Percentiles rank a stretch among this genome's conserved stretches.
phyloP scores from a whole-genome alignment of 2,888 invertebrate genomes.

The Aricia artaxerxes region DNA sequence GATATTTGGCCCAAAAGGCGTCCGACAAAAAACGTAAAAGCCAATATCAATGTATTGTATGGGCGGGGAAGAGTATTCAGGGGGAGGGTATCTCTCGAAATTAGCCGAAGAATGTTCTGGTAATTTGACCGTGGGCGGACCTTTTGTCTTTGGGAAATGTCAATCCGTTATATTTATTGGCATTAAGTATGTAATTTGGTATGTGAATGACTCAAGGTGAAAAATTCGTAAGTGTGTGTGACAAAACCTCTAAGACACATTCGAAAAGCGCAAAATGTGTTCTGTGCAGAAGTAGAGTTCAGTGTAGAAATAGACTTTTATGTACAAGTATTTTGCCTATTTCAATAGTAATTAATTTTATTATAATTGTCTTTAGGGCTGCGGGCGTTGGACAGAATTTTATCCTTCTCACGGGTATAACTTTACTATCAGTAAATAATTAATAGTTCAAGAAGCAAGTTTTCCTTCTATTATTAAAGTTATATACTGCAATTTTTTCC shows the following conservation, averaged over 20 bases:
- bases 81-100: conserved; percentile 77
- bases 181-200: conserved; percentile 16
- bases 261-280: too few relatives aligned
- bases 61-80: conserved; percentile 78
- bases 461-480: not conserved
- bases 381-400: too few relatives aligned
- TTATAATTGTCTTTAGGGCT: too few relatives aligned
- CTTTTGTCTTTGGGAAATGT: conserved; percentile 77
- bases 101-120: conserved; percentile 74
- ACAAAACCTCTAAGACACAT: too few relatives aligned
- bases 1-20: conserved; percentile 42
- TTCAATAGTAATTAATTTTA: too few relatives aligned
- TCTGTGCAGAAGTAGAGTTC: too few relatives aligned
- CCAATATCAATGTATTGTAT: conserved; percentile 75
- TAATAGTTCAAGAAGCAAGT: too few relatives aligned
- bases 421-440: too few relatives aligned
- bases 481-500: not conserved
- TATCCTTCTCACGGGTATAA: too few relatives aligned
- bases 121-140: conserved; percentile 76
- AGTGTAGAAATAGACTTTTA: too few relatives aligned
- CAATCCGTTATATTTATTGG: conserved; percentile 60
- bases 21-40: conserved; percentile 70
- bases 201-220: not conserved
- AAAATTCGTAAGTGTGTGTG: not conserved
- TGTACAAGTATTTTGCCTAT: too few relatives aligned